Percentiles rank a stretch among this genome's conserved stretches.
Evolutionary conservation across 2,888 invertebrate genomes (phyloP).

Genomic region (Tenthredo amoena): DNA sequence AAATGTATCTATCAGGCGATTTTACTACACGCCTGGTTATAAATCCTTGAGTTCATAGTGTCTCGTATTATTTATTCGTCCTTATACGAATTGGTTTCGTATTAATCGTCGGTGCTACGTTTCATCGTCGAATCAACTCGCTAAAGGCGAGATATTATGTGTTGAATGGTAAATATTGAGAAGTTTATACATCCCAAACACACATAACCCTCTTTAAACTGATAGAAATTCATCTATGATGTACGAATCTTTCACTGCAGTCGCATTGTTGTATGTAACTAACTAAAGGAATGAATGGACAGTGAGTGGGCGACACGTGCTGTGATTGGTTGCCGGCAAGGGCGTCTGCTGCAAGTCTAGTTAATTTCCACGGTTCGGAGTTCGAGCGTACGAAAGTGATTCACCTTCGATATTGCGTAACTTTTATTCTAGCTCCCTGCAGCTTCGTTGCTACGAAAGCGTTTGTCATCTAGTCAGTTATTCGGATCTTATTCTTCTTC

Average conservation of each 20-base stretch:
- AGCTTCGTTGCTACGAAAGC: not conserved
- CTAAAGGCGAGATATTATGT: conserved; percentile 34
- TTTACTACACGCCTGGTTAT: not conserved
- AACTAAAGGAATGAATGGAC: not conserved
- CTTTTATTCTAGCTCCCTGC: not conserved
- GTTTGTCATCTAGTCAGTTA: not conserved
- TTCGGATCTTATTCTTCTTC: not conserved
- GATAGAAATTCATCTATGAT: too few species aligned
- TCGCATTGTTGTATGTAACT: not conserved
- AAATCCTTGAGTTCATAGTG: not conserved
- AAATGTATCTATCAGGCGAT: too few species aligned
- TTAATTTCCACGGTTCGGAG: not conserved
- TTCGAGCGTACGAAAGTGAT: not conserved
- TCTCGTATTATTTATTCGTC: not conserved
- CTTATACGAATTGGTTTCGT: not conserved
- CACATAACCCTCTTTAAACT: too few species aligned
- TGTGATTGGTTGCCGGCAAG: conserved; percentile 48
- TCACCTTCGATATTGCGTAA: not conserved
- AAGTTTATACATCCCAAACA: too few species aligned
- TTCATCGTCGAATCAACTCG: not conserved
- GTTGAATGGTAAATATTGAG: conserved; percentile 47
- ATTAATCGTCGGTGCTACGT: not conserved
- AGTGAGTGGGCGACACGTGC: conserved; percentile 42
- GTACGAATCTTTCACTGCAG: not conserved
- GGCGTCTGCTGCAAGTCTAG: conserved; percentile 42